A percentile compares a stretch with the other conserved stretches of the same genome.
phyloP scores from a whole-genome alignment of 2,113 vertebrate genomes.

The Sminthopsis crassicaudata region DNA sequence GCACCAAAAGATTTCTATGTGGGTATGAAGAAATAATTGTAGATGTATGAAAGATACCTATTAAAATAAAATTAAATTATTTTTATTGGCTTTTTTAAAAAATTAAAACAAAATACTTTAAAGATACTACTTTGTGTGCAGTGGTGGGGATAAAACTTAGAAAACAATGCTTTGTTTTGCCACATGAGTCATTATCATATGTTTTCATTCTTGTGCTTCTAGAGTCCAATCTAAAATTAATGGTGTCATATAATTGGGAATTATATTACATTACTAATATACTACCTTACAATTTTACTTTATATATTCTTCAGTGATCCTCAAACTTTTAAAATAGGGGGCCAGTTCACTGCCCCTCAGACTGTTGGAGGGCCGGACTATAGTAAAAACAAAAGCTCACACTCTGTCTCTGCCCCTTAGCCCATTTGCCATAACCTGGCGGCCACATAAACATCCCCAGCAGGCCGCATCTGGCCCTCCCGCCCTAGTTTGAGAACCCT shows the following conservation, averaged over 20 bases:
- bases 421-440: too few relatives aligned
- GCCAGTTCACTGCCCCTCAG: too few relatives aligned
- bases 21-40: background rate
- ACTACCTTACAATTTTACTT: background rate
- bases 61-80: background rate
- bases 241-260: slow-evolving; percentile 40
- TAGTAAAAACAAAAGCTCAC: too few relatives aligned
- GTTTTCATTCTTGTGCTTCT: slow-evolving; percentile 70
- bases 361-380: too few relatives aligned
- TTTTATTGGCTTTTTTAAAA: background rate
- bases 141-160: background rate
- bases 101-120: background rate
- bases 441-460: too few relatives aligned
- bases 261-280: background rate
- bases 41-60: background rate
- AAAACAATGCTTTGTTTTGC: slow-evolving; percentile 60
- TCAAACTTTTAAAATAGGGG: too few relatives aligned
- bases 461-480: too few relatives aligned
- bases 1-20: background rate
- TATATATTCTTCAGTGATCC: background rate
- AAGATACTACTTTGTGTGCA: background rate
- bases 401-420: too few relatives aligned
- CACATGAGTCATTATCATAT: slow-evolving; percentile 73
- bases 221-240: slow-evolving; percentile 62
- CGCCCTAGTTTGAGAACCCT: too few relatives aligned